Base-by-base conservation (phyloP, 2,888 invertebrate genomes). In the Micropterix aruncella region DNA sequence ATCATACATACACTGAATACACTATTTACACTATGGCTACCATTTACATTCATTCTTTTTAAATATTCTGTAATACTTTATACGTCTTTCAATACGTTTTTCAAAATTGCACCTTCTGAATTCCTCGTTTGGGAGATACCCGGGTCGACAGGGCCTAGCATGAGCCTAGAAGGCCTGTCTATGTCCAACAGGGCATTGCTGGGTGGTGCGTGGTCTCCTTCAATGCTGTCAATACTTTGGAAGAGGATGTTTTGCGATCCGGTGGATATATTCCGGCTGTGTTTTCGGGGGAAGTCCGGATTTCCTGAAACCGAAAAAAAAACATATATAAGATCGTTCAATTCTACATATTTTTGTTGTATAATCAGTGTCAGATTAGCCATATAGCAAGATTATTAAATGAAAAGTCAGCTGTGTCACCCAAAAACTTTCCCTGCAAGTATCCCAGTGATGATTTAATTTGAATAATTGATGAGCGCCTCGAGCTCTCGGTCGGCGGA, bases 1-100 rank as follows among this genome's bases (percentile, higher is more conserved):
- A n/a, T n/a, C n/a, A n/a, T n/a, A n/a, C n/a, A n/a, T n/a, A n/a
- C n/a, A n/a, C n/a, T n/a, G n/a, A n/a, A n/a, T n/a, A n/a, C n/a
- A n/a, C n/a, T n/a, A n/a, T n/a, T n/a, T n/a, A n/a, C n/a, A n/a
- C n/a, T n/a, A n/a, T n/a, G n/a, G n/a, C n/a, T n/a, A n/a, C n/a
- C n/a, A n/a, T n/a, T n/a, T n/a, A n/a, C n/a, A n/a, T n/a, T n/a
- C n/a, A n/a, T n/a, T n/a, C n/a, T n/a, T n/a, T n/a, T n/a, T n/a
- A n/a, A n/a, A n/a, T n/a, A n/a, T n/a, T n/a, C n/a, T n/a, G n/a
- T n/a, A n/a, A n/a, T n/a, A n/a, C n/a, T n/a, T 63, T 59, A 66
- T 61, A 67, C 65, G 48, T 70, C 70, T 46, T 65, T 69, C 3
- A 71, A 48, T 1, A 70, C 70, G 44, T 70, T 66, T 50, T 70